Evolutionary conservation across 1,140 invertebrate genomes (phyloP).

Genomic region (Scylla paramamosain): DNA sequence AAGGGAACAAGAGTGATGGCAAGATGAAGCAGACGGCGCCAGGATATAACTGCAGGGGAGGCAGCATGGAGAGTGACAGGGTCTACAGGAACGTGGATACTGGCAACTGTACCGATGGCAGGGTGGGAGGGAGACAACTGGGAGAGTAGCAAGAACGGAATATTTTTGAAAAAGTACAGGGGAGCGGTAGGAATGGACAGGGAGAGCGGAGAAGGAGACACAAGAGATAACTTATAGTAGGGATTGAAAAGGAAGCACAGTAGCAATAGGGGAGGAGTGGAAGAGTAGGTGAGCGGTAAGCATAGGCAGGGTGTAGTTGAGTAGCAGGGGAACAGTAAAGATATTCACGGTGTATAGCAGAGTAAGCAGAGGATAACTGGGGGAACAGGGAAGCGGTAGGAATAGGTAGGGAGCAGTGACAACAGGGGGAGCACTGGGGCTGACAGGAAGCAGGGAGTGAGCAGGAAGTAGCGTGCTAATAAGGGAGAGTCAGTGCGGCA

Average conservation of each 20-base stretch:
- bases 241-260: not conserved
- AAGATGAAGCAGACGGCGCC: no score
- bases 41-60: no score
- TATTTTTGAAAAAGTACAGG: no score
- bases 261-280: not conserved
- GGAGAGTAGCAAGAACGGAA: no score
- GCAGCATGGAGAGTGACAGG: no score
- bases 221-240: not conserved
- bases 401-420: not conserved
- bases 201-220: not conserved
- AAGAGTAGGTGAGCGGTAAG: not conserved
- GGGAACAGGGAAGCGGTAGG: not conserved
- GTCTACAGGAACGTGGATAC: no score
- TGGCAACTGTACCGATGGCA: no score
- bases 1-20: no score
- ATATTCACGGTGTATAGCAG: not conserved
- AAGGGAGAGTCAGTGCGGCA: not conserved
- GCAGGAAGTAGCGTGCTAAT: no score
- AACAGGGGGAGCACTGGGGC: not conserved
- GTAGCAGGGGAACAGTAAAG: not conserved
- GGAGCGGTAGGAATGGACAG: not conserved
- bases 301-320: not conserved
- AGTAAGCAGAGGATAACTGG: not conserved
- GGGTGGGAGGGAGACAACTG: no score
- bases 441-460: not conserved